Evolutionary conservation across 2,113 vertebrate genomes (phyloP).

Genomic region (Oryzias curvinotus): DNA sequence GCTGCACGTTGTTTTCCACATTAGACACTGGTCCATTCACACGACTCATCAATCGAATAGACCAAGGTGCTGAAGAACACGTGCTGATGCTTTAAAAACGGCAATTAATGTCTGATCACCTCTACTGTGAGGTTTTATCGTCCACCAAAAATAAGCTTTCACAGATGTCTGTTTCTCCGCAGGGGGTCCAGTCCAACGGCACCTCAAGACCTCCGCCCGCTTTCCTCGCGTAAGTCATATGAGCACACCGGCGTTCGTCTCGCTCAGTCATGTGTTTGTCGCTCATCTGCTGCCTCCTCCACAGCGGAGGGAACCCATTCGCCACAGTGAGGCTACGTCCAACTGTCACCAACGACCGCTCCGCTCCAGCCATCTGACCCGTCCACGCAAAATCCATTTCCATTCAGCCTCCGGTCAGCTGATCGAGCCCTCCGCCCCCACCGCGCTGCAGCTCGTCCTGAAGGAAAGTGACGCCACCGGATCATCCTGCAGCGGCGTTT

Average conservation of each 20-base stretch:
- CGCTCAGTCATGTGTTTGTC: neutral
- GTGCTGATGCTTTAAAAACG: too few relatives aligned
- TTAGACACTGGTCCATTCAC: neutral
- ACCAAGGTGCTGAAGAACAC: too few relatives aligned
- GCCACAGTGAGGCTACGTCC: slow-evolving; percentile 91
- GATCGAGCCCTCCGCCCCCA: neutral
- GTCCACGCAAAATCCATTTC: neutral
- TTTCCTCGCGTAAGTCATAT: slow-evolving; percentile 82
- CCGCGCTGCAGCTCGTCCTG: slow-evolving; percentile 16
- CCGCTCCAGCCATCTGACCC: slow-evolving; percentile 83
- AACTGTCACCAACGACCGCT: slow-evolving; percentile 94
- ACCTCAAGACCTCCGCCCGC: slow-evolving; percentile 80
- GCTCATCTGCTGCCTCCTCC: slow-evolving; percentile 26
- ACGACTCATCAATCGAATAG: neutral
- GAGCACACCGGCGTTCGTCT: neutral
- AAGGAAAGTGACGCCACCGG: slow-evolving; percentile 29
- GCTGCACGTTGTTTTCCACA: slow-evolving; percentile 7
- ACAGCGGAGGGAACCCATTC: slow-evolving; percentile 94
- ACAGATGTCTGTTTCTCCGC: slow-evolving; percentile 36
- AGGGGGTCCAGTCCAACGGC: slow-evolving; percentile 85
- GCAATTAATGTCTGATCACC: too few relatives aligned
- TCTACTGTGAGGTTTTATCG: too few relatives aligned
- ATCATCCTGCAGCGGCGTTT: slow-evolving; percentile 30
- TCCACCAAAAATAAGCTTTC: too few relatives aligned
- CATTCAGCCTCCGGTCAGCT: slow-evolving; percentile 4